Conservation (phyloP, 2,797 vertebrate genomes). For the Etheostoma nigrum region DNA sequence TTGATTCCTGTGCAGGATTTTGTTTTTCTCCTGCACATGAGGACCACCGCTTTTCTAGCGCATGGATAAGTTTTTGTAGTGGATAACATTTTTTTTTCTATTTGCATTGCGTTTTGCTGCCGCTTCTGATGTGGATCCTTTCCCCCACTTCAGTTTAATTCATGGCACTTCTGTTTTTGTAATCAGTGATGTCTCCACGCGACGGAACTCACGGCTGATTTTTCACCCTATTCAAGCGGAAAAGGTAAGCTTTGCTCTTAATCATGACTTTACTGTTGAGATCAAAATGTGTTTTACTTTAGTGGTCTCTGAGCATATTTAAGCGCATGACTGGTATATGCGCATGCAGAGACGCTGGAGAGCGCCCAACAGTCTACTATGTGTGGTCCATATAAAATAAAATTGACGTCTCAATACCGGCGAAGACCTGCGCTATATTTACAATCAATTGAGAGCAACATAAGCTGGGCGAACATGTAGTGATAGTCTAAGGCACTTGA, state of each 20-base stretch:
- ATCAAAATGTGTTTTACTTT: slow-evolving; percentile 34
- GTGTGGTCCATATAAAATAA: slow-evolving; percentile 45
- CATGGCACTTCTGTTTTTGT: slow-evolving; percentile 79
- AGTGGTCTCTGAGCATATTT: not conserved
- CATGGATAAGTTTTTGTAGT: slow-evolving; percentile 85
- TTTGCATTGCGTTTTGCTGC: slow-evolving; percentile 65
- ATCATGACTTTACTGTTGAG: slow-evolving; percentile 21
- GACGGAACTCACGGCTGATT: slow-evolving; percentile 81
- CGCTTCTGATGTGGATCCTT: slow-evolving; percentile 76
- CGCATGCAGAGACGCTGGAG: slow-evolving; percentile 45
- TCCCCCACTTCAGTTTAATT: slow-evolving; percentile 79
- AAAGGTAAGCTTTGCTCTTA: slow-evolving; percentile 79
- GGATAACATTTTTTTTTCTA: slow-evolving; percentile 74
- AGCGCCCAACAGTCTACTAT: slow-evolving; percentile 38
- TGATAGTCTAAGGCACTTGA: slow-evolving; percentile 22
- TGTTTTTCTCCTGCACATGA: slow-evolving; percentile 55
- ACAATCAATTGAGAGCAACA: slow-evolving; percentile 3
- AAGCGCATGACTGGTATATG: slow-evolving; percentile 22
- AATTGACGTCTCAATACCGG: slow-evolving; percentile 39
- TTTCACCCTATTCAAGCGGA: slow-evolving; percentile 62
- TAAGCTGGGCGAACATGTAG: slow-evolving; percentile 2
- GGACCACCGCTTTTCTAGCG: slow-evolving; percentile 81
- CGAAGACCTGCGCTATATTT: slow-evolving; percentile 17
- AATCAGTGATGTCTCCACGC: slow-evolving; percentile 85
- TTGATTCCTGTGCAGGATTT: slow-evolving; percentile 70